Percentiles rank a stretch among this genome's conserved stretches.
Conservation (phyloP, 2,797 vertebrate genomes). For the Sternotherus odoratus region DNA sequence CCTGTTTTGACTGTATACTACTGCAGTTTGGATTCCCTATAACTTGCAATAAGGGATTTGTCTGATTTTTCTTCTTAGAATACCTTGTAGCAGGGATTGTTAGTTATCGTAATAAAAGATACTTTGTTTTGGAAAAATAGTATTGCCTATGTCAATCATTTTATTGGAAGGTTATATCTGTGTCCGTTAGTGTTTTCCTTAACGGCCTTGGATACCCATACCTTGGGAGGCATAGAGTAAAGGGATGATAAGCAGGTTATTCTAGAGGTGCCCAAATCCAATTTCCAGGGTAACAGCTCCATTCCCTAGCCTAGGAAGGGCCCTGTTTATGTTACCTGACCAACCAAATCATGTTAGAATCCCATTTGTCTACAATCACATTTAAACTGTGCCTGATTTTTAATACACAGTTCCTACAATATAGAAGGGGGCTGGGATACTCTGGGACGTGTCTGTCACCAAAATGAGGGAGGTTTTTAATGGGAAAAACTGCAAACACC, state of each 20-base stretch:
- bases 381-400: neutral
- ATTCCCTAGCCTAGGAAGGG: neutral
- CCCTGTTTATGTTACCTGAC: neutral
- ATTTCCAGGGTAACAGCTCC: neutral
- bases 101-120: no score
- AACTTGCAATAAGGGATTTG: no score
- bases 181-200: neutral
- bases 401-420: neutral
- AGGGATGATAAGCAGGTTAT: neutral
- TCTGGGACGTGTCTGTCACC: no score
- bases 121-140: neutral
- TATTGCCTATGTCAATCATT: neutral
- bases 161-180: neutral
- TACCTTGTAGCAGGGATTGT: no score
- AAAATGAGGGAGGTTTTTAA: neutral
- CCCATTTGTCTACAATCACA: neutral
- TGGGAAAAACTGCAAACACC: neutral
- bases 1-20: no score
- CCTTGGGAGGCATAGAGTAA: neutral
- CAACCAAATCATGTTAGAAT: neutral
- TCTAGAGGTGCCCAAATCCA: neutral
- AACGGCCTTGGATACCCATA: neutral
- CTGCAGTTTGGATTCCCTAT: no score
- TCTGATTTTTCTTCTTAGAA: no score
- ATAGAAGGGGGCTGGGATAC: neutral